Conservation (phyloP, 2,797 vertebrate genomes). For the Pseudocheirus occidentalis region DNA sequence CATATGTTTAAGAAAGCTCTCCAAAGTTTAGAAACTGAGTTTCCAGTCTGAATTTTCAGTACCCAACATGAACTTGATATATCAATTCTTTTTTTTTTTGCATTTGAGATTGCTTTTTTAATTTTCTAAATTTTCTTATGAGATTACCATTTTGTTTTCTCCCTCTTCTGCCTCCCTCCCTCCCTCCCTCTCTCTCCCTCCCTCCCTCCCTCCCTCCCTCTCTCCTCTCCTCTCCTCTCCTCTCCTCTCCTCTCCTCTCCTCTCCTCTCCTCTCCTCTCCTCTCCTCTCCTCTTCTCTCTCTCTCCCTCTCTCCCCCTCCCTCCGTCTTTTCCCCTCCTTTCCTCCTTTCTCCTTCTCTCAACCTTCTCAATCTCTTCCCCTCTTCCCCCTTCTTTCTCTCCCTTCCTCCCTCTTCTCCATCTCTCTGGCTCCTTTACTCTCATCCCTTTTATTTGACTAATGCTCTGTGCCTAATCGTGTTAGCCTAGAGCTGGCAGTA, state of each 20-base stretch:
- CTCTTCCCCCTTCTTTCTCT: background rate
- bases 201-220: too few relatives aligned
- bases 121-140: background rate
- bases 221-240: too few relatives aligned
- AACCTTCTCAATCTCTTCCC: background rate
- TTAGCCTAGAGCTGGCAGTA: slow-evolving; percentile 74
- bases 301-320: too few relatives aligned
- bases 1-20: background rate
- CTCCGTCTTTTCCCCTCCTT: too few relatives aligned
- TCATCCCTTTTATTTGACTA: slow-evolving; percentile 53
- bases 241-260: too few relatives aligned
- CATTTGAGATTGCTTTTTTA: background rate
- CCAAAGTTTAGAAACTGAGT: background rate
- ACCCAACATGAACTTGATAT: background rate
- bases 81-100: background rate
- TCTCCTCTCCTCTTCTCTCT: too few relatives aligned
- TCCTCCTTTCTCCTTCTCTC: background rate
- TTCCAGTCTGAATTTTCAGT: background rate
- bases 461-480: slow-evolving; percentile 76
- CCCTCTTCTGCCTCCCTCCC: background rate
- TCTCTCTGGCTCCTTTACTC: slow-evolving; percentile 57
- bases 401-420: slow-evolving; percentile 40
- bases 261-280: accelerated
- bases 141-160: background rate
- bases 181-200: too few relatives aligned